Percentiles rank a stretch among this genome's conserved stretches.
These are phyloP conservation scores for Actinemys pallida DNA, from an alignment of 2,113 vertebrate species.

Conservation along the genomic window DNA sequence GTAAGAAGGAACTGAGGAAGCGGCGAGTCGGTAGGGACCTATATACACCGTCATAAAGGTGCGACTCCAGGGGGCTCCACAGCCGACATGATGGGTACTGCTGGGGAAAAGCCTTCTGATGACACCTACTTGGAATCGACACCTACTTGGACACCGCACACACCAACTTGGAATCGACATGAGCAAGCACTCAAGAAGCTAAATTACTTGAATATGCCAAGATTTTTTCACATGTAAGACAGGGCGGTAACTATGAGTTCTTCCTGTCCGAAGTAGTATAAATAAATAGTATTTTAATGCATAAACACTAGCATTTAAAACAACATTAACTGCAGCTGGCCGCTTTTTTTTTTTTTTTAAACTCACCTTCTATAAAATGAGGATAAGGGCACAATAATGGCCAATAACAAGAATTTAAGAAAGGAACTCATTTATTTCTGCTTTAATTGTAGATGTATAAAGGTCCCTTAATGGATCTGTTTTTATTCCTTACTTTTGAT, in stretches of 20 bases:
- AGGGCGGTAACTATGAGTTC: conserved; percentile 39
- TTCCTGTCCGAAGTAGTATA: conserved; percentile 36
- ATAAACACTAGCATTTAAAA: not conserved
- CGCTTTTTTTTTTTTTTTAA: not conserved
- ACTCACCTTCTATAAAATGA: not conserved
- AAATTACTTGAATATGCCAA: not conserved
- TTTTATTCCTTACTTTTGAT: not conserved
- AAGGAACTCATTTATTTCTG: not conserved
- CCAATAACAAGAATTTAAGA: not conserved
- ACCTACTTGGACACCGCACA: too few species aligned
- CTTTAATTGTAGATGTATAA: not conserved
- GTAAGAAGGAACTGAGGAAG: too few species aligned
- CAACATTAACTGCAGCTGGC: not conserved
- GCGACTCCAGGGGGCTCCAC: too few species aligned
- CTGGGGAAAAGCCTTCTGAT: too few species aligned
- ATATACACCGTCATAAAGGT: too few species aligned
- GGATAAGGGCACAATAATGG: not conserved
- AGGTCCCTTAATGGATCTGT: not conserved
- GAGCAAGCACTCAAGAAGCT: too few species aligned
- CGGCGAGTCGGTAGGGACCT: too few species aligned
- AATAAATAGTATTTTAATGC: not conserved
- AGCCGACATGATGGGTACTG: too few species aligned
- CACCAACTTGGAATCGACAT: too few species aligned
- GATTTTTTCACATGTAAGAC: conserved; percentile 20
- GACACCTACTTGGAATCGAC: too few species aligned